Percentiles rank a stretch among this genome's conserved stretches.
Conservation (phyloP, 64 coral and sea anemone species). For the Porites australiensis region DNA sequence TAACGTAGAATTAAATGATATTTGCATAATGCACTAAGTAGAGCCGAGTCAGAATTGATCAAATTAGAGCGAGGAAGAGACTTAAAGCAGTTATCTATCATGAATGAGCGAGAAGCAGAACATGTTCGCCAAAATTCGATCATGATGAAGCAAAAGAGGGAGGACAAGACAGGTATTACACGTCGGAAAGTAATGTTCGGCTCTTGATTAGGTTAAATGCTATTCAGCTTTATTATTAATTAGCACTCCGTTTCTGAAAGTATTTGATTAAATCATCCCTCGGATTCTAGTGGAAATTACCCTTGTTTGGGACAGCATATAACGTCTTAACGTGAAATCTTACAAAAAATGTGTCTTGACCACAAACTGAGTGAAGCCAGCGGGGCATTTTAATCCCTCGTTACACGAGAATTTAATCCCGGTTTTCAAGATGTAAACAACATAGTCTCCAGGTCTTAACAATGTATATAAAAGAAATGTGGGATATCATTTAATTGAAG, state of each 20-base stretch:
- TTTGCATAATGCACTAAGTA: background rate
- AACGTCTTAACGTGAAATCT: too few relatives aligned
- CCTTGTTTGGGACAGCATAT: too few relatives aligned
- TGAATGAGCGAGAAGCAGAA: background rate
- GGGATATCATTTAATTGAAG: too few relatives aligned
- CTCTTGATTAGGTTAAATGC: background rate
- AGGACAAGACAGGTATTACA: background rate
- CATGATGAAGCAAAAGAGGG: constrained; percentile 7
- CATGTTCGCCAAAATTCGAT: constrained; percentile 30
- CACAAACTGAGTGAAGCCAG: too few relatives aligned
- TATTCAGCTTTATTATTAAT: background rate
- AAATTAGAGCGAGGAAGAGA: background rate
- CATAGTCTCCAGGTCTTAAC: too few relatives aligned
- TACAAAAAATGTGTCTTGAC: too few relatives aligned
- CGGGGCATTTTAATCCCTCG: too few relatives aligned
- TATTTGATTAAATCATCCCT: background rate
- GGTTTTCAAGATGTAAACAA: too few relatives aligned
- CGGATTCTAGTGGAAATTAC: background rate
- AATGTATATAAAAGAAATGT: too few relatives aligned
- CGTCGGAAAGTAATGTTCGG: background rate
- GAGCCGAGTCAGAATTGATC: background rate
- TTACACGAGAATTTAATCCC: too few relatives aligned
- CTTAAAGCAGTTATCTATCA: background rate
- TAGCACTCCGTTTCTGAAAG: background rate
- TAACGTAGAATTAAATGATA: background rate